These are phyloP conservation scores for Cotesia typhae DNA, from an alignment of 1,140 invertebrate species.

Conservation along the genomic window DNA sequence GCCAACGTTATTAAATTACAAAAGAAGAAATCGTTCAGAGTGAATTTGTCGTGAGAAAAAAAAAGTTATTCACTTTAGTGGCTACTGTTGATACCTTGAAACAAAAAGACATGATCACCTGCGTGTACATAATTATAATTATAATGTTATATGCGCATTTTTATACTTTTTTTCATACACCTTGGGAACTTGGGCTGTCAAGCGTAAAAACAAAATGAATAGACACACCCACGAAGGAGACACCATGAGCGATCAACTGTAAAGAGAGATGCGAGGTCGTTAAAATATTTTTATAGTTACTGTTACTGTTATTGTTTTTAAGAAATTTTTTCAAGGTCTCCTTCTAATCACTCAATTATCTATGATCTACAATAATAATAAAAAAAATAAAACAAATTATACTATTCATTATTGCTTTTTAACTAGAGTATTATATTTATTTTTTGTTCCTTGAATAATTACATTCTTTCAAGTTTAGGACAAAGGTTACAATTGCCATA, in stretches of 20 bases:
- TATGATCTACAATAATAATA: too few species aligned
- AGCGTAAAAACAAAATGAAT: conserved; percentile 49
- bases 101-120: conserved; percentile 17
- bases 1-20: conserved; percentile 55
- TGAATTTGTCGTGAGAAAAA: conserved; percentile 57
- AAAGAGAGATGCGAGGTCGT: conserved; percentile 15
- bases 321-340: not conserved
- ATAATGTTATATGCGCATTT: not conserved
- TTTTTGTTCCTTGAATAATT: too few species aligned
- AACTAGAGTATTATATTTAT: too few species aligned
- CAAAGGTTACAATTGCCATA: too few species aligned
- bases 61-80: conserved; percentile 27
- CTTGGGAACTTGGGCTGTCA: conserved; percentile 47
- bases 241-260: conserved; percentile 18
- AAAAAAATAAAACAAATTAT: too few species aligned
- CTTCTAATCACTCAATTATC: too few species aligned
- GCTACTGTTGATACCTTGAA: conserved; percentile 24
- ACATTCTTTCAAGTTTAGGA: too few species aligned
- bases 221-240: conserved; percentile 35
- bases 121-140: conserved; percentile 22
- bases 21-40: conserved; percentile 1
- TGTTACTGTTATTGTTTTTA: not conserved
- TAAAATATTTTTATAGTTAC: conserved; percentile 8
- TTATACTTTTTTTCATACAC: conserved; percentile 4
- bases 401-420: too few species aligned